These are phyloP conservation scores for Leuctra nigra DNA, from an alignment of 2,888 invertebrate genomes.

Conservation along the genomic window DNA sequence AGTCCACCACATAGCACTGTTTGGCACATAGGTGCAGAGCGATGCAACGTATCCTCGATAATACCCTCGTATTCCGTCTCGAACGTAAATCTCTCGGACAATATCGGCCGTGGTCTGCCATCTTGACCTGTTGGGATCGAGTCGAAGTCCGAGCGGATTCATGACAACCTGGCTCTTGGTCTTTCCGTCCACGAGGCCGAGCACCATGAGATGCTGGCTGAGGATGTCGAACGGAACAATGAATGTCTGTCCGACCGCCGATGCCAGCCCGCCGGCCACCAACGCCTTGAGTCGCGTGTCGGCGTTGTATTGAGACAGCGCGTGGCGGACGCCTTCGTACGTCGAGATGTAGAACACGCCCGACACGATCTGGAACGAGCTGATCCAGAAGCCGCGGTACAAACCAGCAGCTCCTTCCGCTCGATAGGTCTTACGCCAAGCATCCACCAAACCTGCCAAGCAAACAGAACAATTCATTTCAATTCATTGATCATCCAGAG, in stretches of 20 bases:
- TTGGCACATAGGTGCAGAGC: slow-evolving; percentile 88
- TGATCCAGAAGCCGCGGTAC: slow-evolving; percentile 93
- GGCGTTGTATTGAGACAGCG: slow-evolving; percentile 60
- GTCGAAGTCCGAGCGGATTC: slow-evolving; percentile 68
- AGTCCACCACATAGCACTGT: slow-evolving; percentile 97
- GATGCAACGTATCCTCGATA: slow-evolving; percentile 93
- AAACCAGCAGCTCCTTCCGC: slow-evolving; percentile 80
- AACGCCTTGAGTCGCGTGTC: slow-evolving; percentile 67
- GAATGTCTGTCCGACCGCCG: slow-evolving; percentile 88
- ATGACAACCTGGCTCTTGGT: slow-evolving; percentile 42
- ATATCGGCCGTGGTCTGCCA: slow-evolving; percentile 68
- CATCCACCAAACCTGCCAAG: slow-evolving; percentile 68
- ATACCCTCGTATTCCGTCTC: slow-evolving; percentile 81
- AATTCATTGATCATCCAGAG: no score
- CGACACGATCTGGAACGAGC: slow-evolving; percentile 67
- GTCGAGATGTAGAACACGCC: slow-evolving; percentile 91
- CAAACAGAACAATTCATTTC: no score
- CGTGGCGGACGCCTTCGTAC: slow-evolving; percentile 83
- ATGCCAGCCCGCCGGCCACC: slow-evolving; percentile 85
- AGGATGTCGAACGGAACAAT: slow-evolving; percentile 95
- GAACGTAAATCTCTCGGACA: slow-evolving; percentile 64
- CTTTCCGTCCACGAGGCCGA: slow-evolving; percentile 52
- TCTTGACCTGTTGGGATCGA: slow-evolving; percentile 54
- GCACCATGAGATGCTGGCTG: slow-evolving; percentile 94
- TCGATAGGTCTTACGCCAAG: slow-evolving; percentile 77